Evolutionary conservation across 2,888 invertebrate genomes (phyloP), one percentile per base, ranked within the genome.

Genomic region (Sinotaia quadrata): DNA sequence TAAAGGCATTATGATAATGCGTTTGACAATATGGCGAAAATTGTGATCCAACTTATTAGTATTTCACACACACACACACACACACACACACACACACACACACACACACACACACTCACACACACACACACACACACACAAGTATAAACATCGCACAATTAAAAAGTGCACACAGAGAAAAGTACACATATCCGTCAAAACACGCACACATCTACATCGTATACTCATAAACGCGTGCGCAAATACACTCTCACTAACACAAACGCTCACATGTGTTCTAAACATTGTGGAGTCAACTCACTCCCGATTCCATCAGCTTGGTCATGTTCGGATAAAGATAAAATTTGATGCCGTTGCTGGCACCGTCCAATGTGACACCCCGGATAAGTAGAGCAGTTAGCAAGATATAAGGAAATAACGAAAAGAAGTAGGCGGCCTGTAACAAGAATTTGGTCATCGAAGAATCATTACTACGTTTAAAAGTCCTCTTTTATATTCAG

Each of bases 361-460:
- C 77, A 0, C 85, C 85, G 0, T 80, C 78, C 31, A 85, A 67
- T 0, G 84, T 84, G 7, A 80, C 68, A 0, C 83, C 85, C 7
- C 84, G 71, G 2, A 85, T 75, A 21, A 85, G 68, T 59, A 85
- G 67, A 1, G 77, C 77, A 0, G 84, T 84, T 72, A 85, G 68
- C 34, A 85, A 61, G 15, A 84, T 71, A 67, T 85, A 84, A 0
- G 85, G 85, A 62, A 84, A 82, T 7, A 82, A 74, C 1, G 85
- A 75, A 0, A 78, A 79, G 61, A 85, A 75, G 59, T 85, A 85
- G 59, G 81, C 81, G 54, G 81, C 80, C 82, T 83, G 68, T 4
- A 36, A 49, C 8, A 31, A 21, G 5, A 5, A 47, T n/a, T n/a
- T n/a, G n/a, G n/a, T n/a, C n/a, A n/a, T n/a, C n/a, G n/a, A n/a